Evolutionary conservation across 2,888 invertebrate species (phyloP).

Genomic region (Eubasilissa splendida): DNA sequence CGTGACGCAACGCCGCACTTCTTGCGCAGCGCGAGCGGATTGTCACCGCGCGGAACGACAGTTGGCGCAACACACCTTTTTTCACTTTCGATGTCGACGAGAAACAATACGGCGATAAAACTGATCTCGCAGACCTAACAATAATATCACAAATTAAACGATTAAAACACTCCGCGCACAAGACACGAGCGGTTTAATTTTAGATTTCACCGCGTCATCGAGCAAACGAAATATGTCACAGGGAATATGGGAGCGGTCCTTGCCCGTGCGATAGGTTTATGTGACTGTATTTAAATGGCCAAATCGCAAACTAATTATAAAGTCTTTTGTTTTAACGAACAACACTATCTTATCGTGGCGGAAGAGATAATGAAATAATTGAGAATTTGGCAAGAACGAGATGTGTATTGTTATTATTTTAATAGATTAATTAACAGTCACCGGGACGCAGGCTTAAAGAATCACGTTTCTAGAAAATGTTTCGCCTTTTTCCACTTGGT

Average conservation of each 20-base stretch:
- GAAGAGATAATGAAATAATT: conserved; percentile 10
- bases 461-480: conserved; percentile 16
- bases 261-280: no score
- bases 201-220: background rate
- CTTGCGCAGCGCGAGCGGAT: conserved; percentile 2
- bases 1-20: background rate
- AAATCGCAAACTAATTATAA: background rate
- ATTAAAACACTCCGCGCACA: no score
- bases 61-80: conserved; percentile 9
- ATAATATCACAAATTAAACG: background rate
- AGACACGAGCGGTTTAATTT: background rate
- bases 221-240: background rate
- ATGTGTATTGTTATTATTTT: conserved; percentile 17
- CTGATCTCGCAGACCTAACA: background rate
- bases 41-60: conserved; percentile 18
- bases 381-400: background rate
- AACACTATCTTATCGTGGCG: conserved; percentile 13
- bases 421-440: no score
- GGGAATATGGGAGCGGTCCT: background rate
- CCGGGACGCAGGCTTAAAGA: background rate
- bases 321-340: conserved; percentile 10
- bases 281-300: no score
- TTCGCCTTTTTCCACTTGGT: background rate
- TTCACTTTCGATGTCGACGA: conserved; percentile 20
- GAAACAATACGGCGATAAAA: background rate